Evolutionary conservation across 2,888 invertebrate genomes (phyloP), one percentile per base, ranked within the genome.

Genomic region (Pteria penguin): DNA sequence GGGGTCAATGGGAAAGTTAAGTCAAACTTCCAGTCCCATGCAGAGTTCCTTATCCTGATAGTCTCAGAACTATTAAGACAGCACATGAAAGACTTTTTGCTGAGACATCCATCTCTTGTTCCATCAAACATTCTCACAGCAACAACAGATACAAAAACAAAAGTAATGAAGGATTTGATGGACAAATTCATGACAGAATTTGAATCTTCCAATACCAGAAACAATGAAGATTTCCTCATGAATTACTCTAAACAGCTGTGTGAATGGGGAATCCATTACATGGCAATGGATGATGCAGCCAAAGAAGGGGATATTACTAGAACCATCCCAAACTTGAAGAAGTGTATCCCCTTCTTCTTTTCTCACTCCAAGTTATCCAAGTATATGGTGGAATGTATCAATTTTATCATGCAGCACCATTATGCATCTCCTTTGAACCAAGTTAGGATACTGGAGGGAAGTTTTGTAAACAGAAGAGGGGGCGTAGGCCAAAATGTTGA

Each of bases 251-350:
- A 14, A 5, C 45, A 36, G 45, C 14, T 36, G 14, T 14, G 5
- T 36, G 45, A 36, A 36, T 76, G 76, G 79, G 66, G 45, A 29
- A 3, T 80, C 8, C 74, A 62, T 18, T 54, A 72, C n/a, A 18
- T 80, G n/a, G 68, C 75, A 54, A 32, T 75, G 24, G 75, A 78
- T 11, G 81, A 81, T 55, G 70, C 71, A 36, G 81, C 72, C 11
- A 67, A 61, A 26, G 76, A 78, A 36, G 78, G 80, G 8, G 75
- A 80, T n/a, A 52, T 72, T n/a, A n/a, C 26, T 27, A 29, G 69
- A 52, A 24, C 67, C 0, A 27, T 75, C 0, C 31, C 26, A 1
- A 62, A 76, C 27, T 29, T 45, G 45, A 65, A 54, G 32, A 52
- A 58, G 2, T 14, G 24, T 31, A 45, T 80, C 2, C 77, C 76